Percentiles rank a stretch among this genome's conserved stretches.
These are phyloP conservation scores for Lucifuga dentata DNA, from an alignment of 2,113 vertebrate species.

Conservation along the genomic window DNA sequence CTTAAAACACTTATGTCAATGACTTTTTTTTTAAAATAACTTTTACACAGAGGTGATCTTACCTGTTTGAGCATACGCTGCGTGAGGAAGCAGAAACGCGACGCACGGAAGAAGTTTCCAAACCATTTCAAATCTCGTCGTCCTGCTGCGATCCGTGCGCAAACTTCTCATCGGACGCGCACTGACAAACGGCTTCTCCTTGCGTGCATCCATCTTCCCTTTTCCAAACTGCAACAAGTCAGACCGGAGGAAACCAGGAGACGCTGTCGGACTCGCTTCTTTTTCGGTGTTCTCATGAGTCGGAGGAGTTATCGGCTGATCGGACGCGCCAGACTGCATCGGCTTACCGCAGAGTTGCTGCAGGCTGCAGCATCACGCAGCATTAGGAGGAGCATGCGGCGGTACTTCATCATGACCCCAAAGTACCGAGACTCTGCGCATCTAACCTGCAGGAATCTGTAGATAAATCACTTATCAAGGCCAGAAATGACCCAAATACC, in stretches of 20 bases:
- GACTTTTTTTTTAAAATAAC: not conserved
- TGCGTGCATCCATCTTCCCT: not conserved
- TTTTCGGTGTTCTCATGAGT: not conserved
- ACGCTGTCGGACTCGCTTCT: not conserved
- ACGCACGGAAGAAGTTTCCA: constrained; percentile 49
- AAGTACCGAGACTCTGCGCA: constrained; percentile 18
- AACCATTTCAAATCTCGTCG: constrained; percentile 52
- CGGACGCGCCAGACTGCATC: constrained; percentile 23
- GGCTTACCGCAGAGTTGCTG: constrained; percentile 34
- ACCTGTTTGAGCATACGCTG: constrained; percentile 66
- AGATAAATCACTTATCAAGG: too few species aligned
- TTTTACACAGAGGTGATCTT: constrained; percentile 29
- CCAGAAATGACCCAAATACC: too few species aligned
- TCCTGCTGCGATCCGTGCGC: constrained; percentile 30
- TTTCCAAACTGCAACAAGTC: not conserved
- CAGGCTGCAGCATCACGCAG: constrained; percentile 36
- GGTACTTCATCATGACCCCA: constrained; percentile 3
- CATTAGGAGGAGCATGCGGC: constrained; percentile 60
- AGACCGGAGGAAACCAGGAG: not conserved
- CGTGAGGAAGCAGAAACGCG: constrained; percentile 34
- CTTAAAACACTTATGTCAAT: not conserved
- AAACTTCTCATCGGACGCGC: not conserved
- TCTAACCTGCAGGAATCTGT: too few species aligned
- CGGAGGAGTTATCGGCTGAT: constrained; percentile 3
- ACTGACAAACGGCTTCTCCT: not conserved